A percentile compares a stretch with the other conserved stretches of the same genome.
Evolutionary conservation across 2,888 invertebrate species (phyloP).

Genomic region (Volucella inanis): DNA sequence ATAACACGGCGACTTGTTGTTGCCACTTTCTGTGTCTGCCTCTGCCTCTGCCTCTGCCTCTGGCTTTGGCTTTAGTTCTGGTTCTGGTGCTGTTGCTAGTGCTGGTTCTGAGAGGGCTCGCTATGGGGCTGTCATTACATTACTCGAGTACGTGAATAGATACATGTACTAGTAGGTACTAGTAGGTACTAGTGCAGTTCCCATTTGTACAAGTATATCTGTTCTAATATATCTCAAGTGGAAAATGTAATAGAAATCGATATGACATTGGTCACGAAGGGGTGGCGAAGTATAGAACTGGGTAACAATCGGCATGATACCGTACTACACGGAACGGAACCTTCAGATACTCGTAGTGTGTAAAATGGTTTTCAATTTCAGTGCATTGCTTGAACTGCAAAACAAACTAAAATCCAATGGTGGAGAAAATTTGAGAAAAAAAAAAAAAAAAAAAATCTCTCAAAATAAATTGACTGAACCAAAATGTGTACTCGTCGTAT

Average conservation of each 20-base stretch:
- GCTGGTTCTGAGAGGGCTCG: too few species aligned
- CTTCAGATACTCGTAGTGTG: neutral
- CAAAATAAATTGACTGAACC: neutral
- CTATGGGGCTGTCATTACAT: slow-evolving; percentile 37
- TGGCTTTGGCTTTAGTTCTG: neutral
- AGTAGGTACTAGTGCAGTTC: slow-evolving; percentile 15
- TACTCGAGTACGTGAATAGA: slow-evolving; percentile 46
- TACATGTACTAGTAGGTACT: slow-evolving; percentile 48
- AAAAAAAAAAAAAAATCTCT: neutral
- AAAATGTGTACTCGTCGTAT: slow-evolving; percentile 18
- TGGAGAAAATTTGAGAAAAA: slow-evolving; percentile 44
- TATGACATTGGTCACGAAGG: slow-evolving; percentile 48
- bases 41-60: too few species aligned
- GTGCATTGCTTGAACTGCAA: slow-evolving; percentile 37
- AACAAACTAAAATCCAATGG: slow-evolving; percentile 45
- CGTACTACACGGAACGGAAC: neutral
- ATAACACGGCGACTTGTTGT: slow-evolving; percentile 71
- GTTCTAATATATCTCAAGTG: slow-evolving; percentile 58
- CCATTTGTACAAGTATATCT: slow-evolving; percentile 35
- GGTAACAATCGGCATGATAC: neutral
- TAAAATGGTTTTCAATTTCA: slow-evolving; percentile 53
- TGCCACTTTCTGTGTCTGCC: slow-evolving; percentile 46
- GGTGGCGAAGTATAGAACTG: neutral
- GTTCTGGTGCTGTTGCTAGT: too few species aligned
- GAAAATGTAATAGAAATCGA: slow-evolving; percentile 66